Percentiles rank a stretch among this genome's conserved stretches.
These are phyloP conservation scores for Leptura quadrifasciata DNA, from an alignment of 2,888 invertebrate genomes.

Conservation along the genomic window DNA sequence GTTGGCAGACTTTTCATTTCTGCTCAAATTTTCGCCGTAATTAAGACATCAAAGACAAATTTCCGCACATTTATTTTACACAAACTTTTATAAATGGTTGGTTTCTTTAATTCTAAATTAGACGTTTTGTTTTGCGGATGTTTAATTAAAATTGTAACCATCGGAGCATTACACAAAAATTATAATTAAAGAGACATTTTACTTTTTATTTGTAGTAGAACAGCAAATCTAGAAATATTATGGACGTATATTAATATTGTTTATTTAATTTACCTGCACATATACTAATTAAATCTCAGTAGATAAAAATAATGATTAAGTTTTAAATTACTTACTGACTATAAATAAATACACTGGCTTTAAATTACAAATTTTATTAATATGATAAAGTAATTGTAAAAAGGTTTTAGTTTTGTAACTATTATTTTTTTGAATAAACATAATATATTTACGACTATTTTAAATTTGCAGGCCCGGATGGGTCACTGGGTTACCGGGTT, in stretches of 20 bases:
- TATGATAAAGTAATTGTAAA: too few relatives aligned
- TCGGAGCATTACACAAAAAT: slow-evolving; percentile 14
- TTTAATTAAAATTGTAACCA: slow-evolving; percentile 24
- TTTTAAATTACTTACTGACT: too few relatives aligned
- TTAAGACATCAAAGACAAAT: slow-evolving; percentile 27
- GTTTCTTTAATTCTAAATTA: slow-evolving; percentile 19
- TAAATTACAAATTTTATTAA: too few relatives aligned
- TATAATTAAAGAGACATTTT: slow-evolving; percentile 20
- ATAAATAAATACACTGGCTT: too few relatives aligned
- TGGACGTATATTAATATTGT: background rate
- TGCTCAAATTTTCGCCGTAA: slow-evolving; percentile 5
- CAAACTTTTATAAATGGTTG: slow-evolving; percentile 25
- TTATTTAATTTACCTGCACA: background rate
- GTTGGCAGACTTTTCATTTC: slow-evolving; percentile 1
- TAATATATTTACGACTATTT: too few relatives aligned
- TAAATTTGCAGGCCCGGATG: too few relatives aligned
- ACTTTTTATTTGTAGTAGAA: slow-evolving; percentile 10
- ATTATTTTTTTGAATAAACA: too few relatives aligned
- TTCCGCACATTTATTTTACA: slow-evolving; percentile 21
- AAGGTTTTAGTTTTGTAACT: too few relatives aligned
- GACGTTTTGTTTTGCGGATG: slow-evolving; percentile 16
- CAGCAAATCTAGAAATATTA: background rate
- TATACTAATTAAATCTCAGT: background rate
- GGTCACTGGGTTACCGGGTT: too few relatives aligned
- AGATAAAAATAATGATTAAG: too few relatives aligned